phyloP scores from a whole-genome alignment of 2,797 vertebrate genomes.

The Paedocypris micromegethes region DNA sequence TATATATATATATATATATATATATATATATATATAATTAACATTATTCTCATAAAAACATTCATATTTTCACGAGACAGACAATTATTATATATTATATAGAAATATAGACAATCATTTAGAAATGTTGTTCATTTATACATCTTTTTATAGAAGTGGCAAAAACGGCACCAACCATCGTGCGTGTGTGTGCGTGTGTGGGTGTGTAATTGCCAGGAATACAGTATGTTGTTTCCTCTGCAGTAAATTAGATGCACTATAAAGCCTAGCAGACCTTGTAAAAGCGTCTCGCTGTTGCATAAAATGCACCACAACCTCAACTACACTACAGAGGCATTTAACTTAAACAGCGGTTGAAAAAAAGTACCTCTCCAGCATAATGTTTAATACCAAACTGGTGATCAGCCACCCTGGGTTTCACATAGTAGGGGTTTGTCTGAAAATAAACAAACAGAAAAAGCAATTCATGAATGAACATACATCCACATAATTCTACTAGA shows the following conservation, averaged over 20 bases:
- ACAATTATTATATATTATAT: too few species aligned
- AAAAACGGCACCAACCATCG: not conserved
- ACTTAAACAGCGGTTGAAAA: not conserved
- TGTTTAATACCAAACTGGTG: constrained; percentile 92
- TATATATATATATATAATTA: too few species aligned
- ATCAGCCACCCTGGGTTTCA: constrained; percentile 86
- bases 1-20: too few species aligned
- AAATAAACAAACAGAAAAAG: constrained; percentile 39
- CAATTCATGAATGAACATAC: constrained; percentile 1
- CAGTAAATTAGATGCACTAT: constrained; percentile 7
- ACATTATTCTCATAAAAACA: too few species aligned
- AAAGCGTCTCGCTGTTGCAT: constrained; percentile 11
- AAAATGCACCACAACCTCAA: constrained; percentile 15
- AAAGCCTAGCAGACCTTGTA: constrained; percentile 13
- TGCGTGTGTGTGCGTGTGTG: not conserved
- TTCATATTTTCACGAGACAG: too few species aligned
- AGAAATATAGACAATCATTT: too few species aligned
- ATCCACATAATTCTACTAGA: constrained; percentile 41
- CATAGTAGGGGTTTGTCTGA: constrained; percentile 84
- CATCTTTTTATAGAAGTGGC: constrained; percentile 1
- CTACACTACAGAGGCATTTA: not conserved
- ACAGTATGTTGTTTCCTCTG: not conserved
- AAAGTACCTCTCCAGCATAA: constrained; percentile 86
- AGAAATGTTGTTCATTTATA: too few species aligned
- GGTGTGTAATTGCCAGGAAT: not conserved